Evolutionary conservation across 2,113 vertebrate species (phyloP).

Genomic region (Zootoca vivipara): DNA sequence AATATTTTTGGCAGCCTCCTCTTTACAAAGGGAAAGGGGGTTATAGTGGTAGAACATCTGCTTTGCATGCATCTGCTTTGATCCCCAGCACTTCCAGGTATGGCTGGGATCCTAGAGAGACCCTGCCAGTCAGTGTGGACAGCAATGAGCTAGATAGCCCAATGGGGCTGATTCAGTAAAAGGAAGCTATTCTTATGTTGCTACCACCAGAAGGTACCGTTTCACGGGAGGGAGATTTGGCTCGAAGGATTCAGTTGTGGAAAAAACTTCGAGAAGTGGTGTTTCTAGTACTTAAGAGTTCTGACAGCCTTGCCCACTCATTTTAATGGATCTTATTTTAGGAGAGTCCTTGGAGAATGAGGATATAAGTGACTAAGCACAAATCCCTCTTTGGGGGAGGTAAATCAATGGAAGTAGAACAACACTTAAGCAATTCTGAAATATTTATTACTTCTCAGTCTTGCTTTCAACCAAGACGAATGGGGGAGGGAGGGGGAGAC

Average conservation of each 20-base stretch:
- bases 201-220: background rate
- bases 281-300: background rate
- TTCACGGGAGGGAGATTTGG: background rate
- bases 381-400: background rate
- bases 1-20: no score
- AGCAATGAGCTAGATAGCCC: no score
- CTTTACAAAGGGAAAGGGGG: no score
- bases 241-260: background rate
- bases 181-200: background rate
- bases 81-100: no score
- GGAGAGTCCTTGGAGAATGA: background rate
- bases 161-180: background rate
- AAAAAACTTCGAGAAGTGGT: background rate
- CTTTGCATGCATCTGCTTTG: no score
- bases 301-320: background rate
- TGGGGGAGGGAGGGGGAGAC: background rate
- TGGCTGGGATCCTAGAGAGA: no score
- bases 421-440: constrained; percentile 1
- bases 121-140: no score
- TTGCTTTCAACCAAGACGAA: background rate
- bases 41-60: no score
- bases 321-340: background rate
- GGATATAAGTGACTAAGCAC: background rate
- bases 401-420: background rate
- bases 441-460: background rate